A percentile compares a stretch with the other conserved stretches of the same genome.
Evolutionary conservation across 2,113 vertebrate genomes (phyloP).

Genomic region (Phalacrocorax pelagicus): DNA sequence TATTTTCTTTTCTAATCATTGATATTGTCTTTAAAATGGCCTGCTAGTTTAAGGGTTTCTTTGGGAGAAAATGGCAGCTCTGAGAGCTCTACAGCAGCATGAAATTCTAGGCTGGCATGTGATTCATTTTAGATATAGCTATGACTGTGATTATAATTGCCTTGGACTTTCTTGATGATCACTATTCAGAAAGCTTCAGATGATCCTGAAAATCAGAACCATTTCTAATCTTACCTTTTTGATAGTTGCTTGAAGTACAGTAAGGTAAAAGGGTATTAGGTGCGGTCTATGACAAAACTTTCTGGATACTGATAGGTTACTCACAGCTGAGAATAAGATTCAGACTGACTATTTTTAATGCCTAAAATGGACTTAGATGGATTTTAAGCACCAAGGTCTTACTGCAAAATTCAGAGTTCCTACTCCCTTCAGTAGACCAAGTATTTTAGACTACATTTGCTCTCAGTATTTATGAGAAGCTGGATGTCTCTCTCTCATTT

Average conservation of each 20-base stretch:
- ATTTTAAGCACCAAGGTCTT: background rate
- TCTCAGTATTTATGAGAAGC: background rate
- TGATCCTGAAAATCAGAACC: background rate
- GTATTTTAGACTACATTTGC: background rate
- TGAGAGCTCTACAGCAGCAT: background rate
- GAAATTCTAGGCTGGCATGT: background rate
- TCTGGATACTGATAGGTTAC: background rate
- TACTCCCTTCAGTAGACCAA: background rate
- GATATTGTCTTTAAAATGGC: background rate
- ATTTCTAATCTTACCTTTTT: background rate
- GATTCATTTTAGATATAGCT: background rate
- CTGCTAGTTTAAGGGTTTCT: background rate
- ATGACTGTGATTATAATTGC: constrained; percentile 1
- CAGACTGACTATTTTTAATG: background rate
- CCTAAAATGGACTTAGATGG: background rate
- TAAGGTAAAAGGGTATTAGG: background rate
- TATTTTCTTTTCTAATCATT: background rate
- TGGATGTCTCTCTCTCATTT: background rate
- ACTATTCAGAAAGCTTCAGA: constrained; percentile 25
- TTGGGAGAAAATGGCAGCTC: background rate
- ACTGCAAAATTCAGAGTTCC: background rate
- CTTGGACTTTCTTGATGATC: background rate
- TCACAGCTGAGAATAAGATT: background rate
- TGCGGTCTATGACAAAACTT: background rate
- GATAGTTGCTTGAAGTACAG: background rate